A percentile compares a stretch with the other conserved stretches of the same genome.
Conservation (phyloP, 1,140 invertebrate species). For the Drosophila saltans region DNA sequence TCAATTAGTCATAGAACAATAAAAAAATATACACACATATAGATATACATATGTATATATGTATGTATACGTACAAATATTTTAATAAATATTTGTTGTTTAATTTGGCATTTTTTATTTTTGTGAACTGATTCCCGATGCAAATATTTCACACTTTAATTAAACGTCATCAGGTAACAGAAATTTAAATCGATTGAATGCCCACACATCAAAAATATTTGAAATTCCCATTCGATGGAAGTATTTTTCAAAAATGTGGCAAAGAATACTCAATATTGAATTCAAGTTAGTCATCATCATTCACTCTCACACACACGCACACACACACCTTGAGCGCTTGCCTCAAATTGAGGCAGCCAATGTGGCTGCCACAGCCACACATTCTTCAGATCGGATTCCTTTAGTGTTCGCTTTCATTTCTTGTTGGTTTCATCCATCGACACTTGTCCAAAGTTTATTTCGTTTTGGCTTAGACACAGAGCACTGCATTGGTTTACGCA, state of each 20-base stretch:
- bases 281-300: slow-evolving; percentile 10
- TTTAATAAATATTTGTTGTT: too few relatives aligned
- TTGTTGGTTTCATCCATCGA: slow-evolving; percentile 28
- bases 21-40: too few relatives aligned
- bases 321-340: slow-evolving; percentile 54
- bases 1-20: too few relatives aligned
- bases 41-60: too few relatives aligned
- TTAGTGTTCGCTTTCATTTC: slow-evolving; percentile 26
- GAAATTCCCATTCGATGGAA: not conserved
- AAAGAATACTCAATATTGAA: slow-evolving; percentile 5
- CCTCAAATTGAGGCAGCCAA: slow-evolving; percentile 45
- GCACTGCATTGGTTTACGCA: not conserved
- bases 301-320: slow-evolving; percentile 21
- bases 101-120: not conserved
- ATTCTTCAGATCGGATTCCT: slow-evolving; percentile 33
- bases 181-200: not conserved
- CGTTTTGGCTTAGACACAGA: slow-evolving; percentile 8
- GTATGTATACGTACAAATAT: too few relatives aligned
- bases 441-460: slow-evolving; percentile 55
- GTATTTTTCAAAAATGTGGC: not conserved
- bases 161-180: not conserved
- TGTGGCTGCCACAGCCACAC: slow-evolving; percentile 42
- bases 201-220: slow-evolving; percentile 11
- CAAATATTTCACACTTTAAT: slow-evolving; percentile 3
- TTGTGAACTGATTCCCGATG: not conserved